Conservation (phyloP, 1,140 invertebrate species). For the Anastrepha ludens region DNA sequence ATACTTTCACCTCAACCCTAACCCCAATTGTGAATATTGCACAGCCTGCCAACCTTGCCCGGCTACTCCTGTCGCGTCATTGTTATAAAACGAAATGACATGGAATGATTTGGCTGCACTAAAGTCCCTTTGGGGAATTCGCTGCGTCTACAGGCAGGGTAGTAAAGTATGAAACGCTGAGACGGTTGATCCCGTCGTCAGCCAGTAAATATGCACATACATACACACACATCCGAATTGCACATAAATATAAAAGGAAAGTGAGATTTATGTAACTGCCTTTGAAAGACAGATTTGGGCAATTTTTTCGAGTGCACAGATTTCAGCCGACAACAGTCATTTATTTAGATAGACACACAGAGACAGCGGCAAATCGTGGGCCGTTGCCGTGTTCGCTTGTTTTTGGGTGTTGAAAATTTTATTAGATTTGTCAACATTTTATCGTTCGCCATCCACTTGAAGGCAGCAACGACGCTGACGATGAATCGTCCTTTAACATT, state of each 20-base stretch:
- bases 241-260: constrained; percentile 15
- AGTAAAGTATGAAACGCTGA: constrained; percentile 16
- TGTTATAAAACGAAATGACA: constrained; percentile 48
- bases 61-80: not conserved
- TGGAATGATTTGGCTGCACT: constrained; percentile 44
- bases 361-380: not conserved
- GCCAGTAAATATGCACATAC: not conserved
- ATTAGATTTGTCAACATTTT: constrained; percentile 54
- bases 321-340: not conserved
- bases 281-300: constrained; percentile 50
- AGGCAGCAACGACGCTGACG: not conserved
- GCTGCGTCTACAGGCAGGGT: not conserved
- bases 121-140: constrained; percentile 43
- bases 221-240: not conserved
- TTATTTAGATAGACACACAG: not conserved
- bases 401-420: constrained; percentile 54
- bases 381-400: not conserved
- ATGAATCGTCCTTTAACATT: constrained; percentile 37
- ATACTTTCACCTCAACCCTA: not conserved
- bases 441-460: constrained; percentile 11
- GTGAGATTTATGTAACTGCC: constrained; percentile 41
- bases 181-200: not conserved
- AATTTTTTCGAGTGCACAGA: constrained; percentile 47
- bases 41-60: not conserved
- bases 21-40: not conserved